Base-by-base conservation (phyloP, 2,888 invertebrate species). In the Penaeus monodon region DNA sequence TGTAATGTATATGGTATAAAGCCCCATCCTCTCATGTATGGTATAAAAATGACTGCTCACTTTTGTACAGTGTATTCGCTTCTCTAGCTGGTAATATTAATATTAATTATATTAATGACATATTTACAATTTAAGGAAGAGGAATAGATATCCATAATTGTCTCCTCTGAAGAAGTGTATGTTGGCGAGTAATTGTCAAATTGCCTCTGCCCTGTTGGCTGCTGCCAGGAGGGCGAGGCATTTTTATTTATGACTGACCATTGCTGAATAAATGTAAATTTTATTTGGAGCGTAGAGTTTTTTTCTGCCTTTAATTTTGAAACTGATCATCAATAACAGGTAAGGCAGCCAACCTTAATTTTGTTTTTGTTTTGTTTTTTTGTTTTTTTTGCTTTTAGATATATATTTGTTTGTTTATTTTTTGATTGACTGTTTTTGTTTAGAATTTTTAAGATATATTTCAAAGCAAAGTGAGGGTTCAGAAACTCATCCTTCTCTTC, bases 11-110 rank as follows among this genome's bases (percentile, higher is more conserved):
- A 87, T 87, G 87, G 83, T 84, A 65, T 87, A 82, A 85, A 86
- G 73, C 79, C 87, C 87, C 87, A 87, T 87, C 87, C 87, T 87
- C 87, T 87, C 87, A 84, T 87, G 83, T 87, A 83, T 87, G 83
- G 78, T 87, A 83, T 84, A 83, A 84, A 79, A 87, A 81, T 83
- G 80, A 87, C 87, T 80, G 87, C 87, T 87, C 87, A 87, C 83
- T 87, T 87, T 87, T 87, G 87, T 87, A 87, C 87, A 87, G 79
- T 80, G 78, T 83, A 87, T 87, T 80, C 79, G 87, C 87, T 87
- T 87, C 83, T 87, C 76, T 86, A 86, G 81, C 73, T 85, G 80
- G 77, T 86, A 86, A 86, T 78, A 57, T 84, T 86, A 82, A 82
- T 82, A 82, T 68, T 86, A 82, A 86, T 82, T 68, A 84, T 78